Evolutionary conservation across 2,113 vertebrate genomes (phyloP).

Genomic region (Melanotaenia duboulayi): DNA sequence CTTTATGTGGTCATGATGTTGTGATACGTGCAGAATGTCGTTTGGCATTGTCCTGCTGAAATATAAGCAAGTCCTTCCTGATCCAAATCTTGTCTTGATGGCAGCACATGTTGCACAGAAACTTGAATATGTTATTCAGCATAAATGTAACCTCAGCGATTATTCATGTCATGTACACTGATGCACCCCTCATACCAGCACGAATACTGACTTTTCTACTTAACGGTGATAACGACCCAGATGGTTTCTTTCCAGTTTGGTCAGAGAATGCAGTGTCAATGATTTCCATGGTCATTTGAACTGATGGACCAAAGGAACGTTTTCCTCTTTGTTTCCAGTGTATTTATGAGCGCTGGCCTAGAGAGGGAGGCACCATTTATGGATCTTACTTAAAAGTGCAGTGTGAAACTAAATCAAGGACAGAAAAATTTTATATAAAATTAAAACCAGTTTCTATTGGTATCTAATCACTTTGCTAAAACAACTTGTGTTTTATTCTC

Average conservation of each 20-base stretch:
- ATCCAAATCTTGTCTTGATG: neutral
- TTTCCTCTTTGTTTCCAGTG: no score
- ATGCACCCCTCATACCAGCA: neutral
- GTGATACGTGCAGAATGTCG: constrained; percentile 15
- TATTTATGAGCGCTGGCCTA: no score
- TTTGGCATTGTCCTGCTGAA: neutral
- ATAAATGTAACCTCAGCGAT: neutral
- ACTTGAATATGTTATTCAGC: neutral
- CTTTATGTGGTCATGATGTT: neutral
- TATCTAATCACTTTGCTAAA: no score
- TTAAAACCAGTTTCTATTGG: no score
- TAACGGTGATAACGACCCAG: neutral
- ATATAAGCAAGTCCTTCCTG: neutral
- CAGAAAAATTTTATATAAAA: no score
- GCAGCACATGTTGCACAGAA: neutral
- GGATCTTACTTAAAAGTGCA: no score
- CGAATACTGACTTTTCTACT: neutral
- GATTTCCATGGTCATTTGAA: neutral
- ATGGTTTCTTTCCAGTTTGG: neutral
- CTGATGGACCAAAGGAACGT: neutral
- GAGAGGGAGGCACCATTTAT: no score
- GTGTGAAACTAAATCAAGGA: no score
- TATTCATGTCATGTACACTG: neutral
- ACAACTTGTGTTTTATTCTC: no score
- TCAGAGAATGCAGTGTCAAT: neutral